A percentile compares a stretch with the other conserved stretches of the same genome.
These are phyloP conservation scores for Hirundo rustica DNA, from an alignment of 2,797 vertebrate species.

Conservation along the genomic window DNA sequence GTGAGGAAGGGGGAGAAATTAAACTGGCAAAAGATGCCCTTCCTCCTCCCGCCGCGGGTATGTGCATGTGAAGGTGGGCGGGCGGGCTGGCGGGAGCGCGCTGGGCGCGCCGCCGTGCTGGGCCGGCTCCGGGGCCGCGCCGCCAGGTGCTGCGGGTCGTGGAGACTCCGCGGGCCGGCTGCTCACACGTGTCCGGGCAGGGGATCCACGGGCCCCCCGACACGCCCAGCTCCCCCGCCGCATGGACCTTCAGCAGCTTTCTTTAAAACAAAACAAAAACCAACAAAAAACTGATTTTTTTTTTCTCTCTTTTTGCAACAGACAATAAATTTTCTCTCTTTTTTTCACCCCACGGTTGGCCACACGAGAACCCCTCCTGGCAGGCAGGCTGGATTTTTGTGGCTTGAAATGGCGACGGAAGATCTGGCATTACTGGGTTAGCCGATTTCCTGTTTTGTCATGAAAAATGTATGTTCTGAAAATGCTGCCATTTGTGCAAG, in stretches of 20 bases:
- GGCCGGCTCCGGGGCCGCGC: neutral
- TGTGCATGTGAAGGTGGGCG: neutral
- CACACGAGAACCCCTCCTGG: neutral
- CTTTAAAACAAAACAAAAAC: neutral
- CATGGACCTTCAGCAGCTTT: neutral
- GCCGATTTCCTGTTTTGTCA: neutral
- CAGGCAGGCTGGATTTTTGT: neutral
- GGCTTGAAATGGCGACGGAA: neutral
- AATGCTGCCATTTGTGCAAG: neutral
- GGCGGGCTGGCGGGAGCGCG: neutral
- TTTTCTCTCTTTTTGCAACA: neutral
- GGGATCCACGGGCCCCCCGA: neutral
- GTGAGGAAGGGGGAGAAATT: neutral
- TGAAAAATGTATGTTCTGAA: neutral
- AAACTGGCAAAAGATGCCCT: neutral
- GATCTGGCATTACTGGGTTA: neutral
- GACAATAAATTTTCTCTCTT: rapidly evolving
- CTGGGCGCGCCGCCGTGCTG: neutral
- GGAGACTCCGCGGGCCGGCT: rapidly evolving
- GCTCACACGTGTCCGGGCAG: neutral
- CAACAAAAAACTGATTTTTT: too few relatives aligned
- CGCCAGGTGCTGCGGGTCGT: neutral
- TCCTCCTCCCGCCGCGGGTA: neutral
- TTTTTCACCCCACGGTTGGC: neutral
- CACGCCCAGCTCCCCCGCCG: neutral